Percentiles rank a stretch among this genome's conserved stretches.
Conservation (phyloP, 1,140 invertebrate genomes). For the Diprion similis region DNA sequence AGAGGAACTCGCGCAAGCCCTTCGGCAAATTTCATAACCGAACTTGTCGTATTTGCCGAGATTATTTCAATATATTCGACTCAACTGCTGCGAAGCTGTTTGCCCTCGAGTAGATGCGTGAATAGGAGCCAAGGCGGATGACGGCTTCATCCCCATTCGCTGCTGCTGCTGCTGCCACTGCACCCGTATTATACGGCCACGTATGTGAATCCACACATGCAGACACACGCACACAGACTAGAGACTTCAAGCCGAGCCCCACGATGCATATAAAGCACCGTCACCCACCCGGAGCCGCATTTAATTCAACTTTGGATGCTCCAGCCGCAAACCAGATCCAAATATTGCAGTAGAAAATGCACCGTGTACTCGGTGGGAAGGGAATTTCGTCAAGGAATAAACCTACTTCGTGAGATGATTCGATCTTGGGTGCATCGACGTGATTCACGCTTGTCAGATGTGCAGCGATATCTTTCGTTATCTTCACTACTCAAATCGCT, state of each 20-base stretch:
- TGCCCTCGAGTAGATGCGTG: constrained; percentile 62
- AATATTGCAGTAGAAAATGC: no score
- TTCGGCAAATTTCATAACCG: constrained; percentile 65
- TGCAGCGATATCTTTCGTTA: no score
- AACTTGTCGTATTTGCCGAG: constrained; percentile 65
- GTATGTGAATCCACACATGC: background rate
- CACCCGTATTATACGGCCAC: background rate
- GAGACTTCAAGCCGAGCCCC: background rate
- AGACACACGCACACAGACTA: background rate
- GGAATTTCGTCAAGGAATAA: no score
- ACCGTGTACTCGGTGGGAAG: no score
- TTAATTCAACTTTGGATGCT: no score
- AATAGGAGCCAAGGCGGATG: constrained; percentile 50
- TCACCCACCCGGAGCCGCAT: no score
- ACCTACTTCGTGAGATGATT: no score
- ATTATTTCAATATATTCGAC: constrained; percentile 66
- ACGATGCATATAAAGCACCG: background rate
- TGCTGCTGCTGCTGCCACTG: background rate
- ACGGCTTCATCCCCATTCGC: background rate
- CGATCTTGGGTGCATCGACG: no score
- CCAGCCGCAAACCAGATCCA: no score
- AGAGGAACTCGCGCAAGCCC: constrained; percentile 52
- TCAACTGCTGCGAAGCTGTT: constrained; percentile 62
- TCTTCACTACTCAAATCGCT: no score
- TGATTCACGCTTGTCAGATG: no score